phyloP scores from a whole-genome alignment of 2,797 vertebrate genomes.

The Iguana delicatissima region DNA sequence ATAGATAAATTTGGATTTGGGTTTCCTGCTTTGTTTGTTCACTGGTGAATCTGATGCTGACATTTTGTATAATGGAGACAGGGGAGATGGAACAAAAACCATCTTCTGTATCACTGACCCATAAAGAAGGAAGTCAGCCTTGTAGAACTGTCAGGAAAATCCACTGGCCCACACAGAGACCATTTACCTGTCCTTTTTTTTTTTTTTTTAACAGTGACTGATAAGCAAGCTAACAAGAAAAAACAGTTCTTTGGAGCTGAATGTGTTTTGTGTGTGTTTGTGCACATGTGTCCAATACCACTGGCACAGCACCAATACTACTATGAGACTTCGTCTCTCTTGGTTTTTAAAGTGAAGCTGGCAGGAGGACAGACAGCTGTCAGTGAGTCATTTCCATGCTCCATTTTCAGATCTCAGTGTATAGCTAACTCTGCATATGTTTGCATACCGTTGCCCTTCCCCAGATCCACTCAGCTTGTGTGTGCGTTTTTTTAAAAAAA shows the following conservation, averaged over 20 bases:
- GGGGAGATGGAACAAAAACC: not conserved
- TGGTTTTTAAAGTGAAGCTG: not conserved
- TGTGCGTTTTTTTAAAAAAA: not conserved
- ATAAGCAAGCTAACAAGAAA: accelerated
- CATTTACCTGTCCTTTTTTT: not conserved
- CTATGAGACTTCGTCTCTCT: accelerated
- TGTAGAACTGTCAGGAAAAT: not conserved
- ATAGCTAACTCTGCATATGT: constrained; percentile 54
- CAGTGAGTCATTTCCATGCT: constrained; percentile 54
- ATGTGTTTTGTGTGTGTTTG: not conserved
- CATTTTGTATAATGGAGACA: not conserved
- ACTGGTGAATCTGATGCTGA: not conserved
- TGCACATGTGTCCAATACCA: not conserved
- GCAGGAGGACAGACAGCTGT: constrained; percentile 29
- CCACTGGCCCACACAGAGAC: accelerated
- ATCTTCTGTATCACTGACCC: not conserved
- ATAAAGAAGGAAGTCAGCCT: not conserved
- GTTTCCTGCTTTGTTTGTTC: too few relatives aligned
- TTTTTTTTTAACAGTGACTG: not conserved
- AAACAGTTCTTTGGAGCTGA: accelerated
- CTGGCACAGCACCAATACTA: not conserved
- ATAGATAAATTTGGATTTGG: too few relatives aligned
- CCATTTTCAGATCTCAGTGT: constrained; percentile 36
- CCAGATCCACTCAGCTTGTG: constrained; percentile 30
- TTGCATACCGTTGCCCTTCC: constrained; percentile 59